Base-by-base conservation (phyloP, 30 jellyfish, hydroid and myxozoan species). In the Chrysaora quinquecirrha region DNA sequence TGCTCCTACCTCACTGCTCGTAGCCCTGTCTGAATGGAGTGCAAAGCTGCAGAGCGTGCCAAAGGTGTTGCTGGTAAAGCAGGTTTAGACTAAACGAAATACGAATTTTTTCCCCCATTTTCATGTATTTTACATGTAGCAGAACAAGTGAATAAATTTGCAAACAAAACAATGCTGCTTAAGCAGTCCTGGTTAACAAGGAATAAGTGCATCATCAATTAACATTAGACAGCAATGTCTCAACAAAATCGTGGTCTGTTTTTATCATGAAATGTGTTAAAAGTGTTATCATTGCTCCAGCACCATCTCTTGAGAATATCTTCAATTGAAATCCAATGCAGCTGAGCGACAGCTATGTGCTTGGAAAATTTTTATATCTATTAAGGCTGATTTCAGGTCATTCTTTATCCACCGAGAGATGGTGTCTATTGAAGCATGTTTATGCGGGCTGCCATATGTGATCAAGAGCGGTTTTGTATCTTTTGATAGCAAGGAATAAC, bases 311-410 rank as follows among this genome's bases (percentile, higher is more conserved):
- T 64, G n/a, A 64, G 4, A 27, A 64, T 64, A 7, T 27, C 76
- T 3, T 64, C 23, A 2, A 21, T 20, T 2, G 76, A 20, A 18
- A 64, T 19, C 3, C 52, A 61, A 32, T 64, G 76, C 76, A 32
- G 76, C 58, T 18, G 52, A 21, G 14, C 76, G 6, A 20, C 76
- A 64, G 23, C 76, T 64, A 64, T 64, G 76, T 64, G 76, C 61
- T 27, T 7, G 9, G 58, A 64, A 24, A 3, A 24, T 22, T 11
- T 29, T 3, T 6, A 20, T 64, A 32, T 64, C 23, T 3, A 64
- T 23, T 11, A 11, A 11, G 7, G 58, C 48, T 20, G 11, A 20
- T 11, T 32, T 29, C 11, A 64, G 76, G 3, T 2, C 76, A 27
- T 64, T 20, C 20, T 64, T 64, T 20, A 64, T 11, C 76, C 76